phyloP scores from a whole-genome alignment of 2,888 invertebrate species.

The Tenthredo livida region DNA sequence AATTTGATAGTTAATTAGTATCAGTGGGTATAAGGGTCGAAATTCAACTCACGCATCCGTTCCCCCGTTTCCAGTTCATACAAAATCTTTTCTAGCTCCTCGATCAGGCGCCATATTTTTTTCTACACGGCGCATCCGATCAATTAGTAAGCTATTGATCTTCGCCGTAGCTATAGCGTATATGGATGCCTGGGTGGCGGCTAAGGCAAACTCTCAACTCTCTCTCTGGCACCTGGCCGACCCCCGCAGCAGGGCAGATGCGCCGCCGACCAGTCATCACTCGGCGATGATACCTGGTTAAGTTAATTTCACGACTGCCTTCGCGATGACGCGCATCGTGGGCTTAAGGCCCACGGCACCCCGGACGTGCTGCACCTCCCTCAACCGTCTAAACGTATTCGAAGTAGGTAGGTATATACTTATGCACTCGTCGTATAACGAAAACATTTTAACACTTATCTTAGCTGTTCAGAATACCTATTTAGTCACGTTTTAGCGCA shows the following conservation, averaged over 20 bases:
- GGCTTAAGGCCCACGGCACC: background rate
- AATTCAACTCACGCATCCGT: conserved; percentile 39
- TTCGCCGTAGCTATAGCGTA: conserved; percentile 30
- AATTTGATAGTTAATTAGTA: background rate
- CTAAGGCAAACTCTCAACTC: conserved; percentile 29
- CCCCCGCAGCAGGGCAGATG: conserved; percentile 53
- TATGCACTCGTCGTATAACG: background rate
- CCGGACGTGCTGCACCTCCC: background rate
- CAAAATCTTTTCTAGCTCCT: background rate
- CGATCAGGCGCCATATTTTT: conserved; percentile 35
- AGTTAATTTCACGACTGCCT: conserved; percentile 51
- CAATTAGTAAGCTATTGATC: conserved; percentile 67
- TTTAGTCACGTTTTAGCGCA: background rate
- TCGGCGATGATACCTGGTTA: conserved; percentile 51
- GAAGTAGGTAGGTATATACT: background rate
- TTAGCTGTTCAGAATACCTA: background rate
- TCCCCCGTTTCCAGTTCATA: background rate
- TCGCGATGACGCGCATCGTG: conserved; percentile 26
- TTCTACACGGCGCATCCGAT: conserved; percentile 62
- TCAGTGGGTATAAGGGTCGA: background rate
- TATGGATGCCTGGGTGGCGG: conserved; percentile 45
- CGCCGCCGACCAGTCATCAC: conserved; percentile 48
- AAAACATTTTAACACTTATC: background rate
- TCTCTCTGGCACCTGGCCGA: conserved; percentile 48
- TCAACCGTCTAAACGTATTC: background rate